Evolutionary conservation across 2,797 vertebrate species (phyloP).

Genomic region (Lerista edwardsae): DNA sequence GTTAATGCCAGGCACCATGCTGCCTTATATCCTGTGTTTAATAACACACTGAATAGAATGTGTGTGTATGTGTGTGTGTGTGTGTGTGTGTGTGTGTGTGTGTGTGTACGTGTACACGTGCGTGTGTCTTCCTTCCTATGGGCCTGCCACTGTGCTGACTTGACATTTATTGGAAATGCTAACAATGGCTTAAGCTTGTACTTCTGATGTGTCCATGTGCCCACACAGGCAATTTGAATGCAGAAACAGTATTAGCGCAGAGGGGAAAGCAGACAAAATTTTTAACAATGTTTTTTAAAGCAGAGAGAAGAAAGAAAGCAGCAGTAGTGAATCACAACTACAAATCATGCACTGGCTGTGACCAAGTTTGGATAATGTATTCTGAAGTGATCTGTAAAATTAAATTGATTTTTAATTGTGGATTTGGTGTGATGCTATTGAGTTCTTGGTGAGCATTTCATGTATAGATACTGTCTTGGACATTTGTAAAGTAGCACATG

Average conservation of each 20-base stretch:
- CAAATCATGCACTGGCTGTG: constrained; percentile 60
- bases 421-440: constrained; percentile 63
- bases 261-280: constrained; percentile 22
- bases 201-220: constrained; percentile 52
- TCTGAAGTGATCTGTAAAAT: constrained; percentile 57
- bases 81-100: constrained; percentile 28
- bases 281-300: constrained; percentile 30
- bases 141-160: constrained; percentile 72
- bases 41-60: constrained; percentile 73
- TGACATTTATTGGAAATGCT: constrained; percentile 54
- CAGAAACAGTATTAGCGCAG: constrained; percentile 74
- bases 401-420: constrained; percentile 61
- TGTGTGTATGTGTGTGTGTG: constrained; percentile 28
- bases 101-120: constrained; percentile 13
- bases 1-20: constrained; percentile 71
- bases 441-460: constrained; percentile 65
- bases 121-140: constrained; percentile 69
- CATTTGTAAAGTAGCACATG: constrained; percentile 66
- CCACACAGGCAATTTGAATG: constrained; percentile 63
- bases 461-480: constrained; percentile 66
- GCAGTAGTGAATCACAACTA: constrained; percentile 52
- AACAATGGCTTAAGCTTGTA: constrained; percentile 62
- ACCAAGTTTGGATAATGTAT: constrained; percentile 48
- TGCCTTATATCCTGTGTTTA: constrained; percentile 79
- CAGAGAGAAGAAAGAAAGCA: constrained; percentile 45